Conservation (phyloP, 2,113 vertebrate genomes). For the Nibea coibor region DNA sequence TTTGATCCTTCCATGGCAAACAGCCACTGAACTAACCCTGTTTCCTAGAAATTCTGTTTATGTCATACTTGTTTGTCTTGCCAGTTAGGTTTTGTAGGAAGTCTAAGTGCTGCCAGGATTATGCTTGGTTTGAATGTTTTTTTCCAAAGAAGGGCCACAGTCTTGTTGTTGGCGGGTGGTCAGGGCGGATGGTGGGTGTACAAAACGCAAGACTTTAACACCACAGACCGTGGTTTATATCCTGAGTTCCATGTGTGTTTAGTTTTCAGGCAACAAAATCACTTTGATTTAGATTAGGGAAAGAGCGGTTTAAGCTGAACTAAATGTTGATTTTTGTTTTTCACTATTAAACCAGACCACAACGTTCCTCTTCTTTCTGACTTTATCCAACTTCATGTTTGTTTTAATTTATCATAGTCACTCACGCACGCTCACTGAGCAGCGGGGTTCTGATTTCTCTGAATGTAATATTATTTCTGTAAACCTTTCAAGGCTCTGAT, state of each 20-base stretch:
- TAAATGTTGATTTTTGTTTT: neutral
- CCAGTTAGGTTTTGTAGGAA: neutral
- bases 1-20: neutral
- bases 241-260: neutral
- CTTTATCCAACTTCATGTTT: neutral
- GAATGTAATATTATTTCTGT: neutral
- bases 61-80: neutral
- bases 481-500: neutral
- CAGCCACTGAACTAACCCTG: neutral
- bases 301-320: neutral
- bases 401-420: neutral
- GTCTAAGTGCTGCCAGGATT: neutral
- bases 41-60: neutral
- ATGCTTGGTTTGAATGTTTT: neutral
- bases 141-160: neutral
- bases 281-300: neutral
- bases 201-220: neutral
- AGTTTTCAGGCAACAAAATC: neutral
- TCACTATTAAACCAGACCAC: neutral
- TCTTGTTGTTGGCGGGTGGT: constrained; percentile 1
- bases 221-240: neutral
- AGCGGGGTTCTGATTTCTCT: neutral
- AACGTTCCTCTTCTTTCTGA: neutral
- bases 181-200: neutral
- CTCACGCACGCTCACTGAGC: neutral